Conservation (phyloP, 2,113 vertebrate genomes). For the Smithornis capensis region DNA sequence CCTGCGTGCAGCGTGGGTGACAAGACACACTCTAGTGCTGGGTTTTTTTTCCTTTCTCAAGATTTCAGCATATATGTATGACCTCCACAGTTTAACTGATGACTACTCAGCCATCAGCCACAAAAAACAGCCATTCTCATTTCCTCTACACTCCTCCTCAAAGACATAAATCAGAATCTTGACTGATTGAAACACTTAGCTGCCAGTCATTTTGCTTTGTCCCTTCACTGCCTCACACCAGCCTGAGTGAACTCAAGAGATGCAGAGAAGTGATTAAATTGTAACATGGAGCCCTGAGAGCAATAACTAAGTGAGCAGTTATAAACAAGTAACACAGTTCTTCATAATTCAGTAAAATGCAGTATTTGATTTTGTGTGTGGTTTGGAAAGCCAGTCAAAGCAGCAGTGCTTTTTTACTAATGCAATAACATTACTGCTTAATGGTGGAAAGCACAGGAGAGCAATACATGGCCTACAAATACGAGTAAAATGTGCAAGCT, state of each 20-base stretch:
- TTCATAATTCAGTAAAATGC: slow-evolving; percentile 2
- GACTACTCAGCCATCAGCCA: background rate
- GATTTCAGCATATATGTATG: background rate
- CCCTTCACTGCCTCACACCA: background rate
- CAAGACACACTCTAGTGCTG: background rate
- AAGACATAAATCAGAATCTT: slow-evolving; percentile 66
- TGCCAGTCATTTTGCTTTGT: background rate
- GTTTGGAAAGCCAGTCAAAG: background rate
- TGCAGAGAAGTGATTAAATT: slow-evolving; percentile 32
- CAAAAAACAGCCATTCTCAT: slow-evolving; percentile 18
- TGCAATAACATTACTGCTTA: slow-evolving; percentile 15
- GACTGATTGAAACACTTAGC: slow-evolving; percentile 11
- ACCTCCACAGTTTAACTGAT: slow-evolving; percentile 43
- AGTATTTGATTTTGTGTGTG: background rate
- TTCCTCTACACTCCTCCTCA: slow-evolving; percentile 16
- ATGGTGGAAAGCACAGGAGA: slow-evolving; percentile 52
- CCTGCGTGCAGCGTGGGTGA: background rate
- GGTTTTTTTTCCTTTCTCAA: background rate
- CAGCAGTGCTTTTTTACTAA: slow-evolving; percentile 8
- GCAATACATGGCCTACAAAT: slow-evolving; percentile 3
- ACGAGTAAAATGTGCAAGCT: slow-evolving; percentile 5
- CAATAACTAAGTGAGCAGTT: slow-evolving; percentile 35
- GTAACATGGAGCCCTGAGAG: slow-evolving; percentile 1
- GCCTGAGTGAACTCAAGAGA: background rate
- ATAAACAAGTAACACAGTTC: slow-evolving; percentile 22